Evolutionary conservation across 2,797 vertebrate species (phyloP).

Genomic region (Tinamus major): DNA sequence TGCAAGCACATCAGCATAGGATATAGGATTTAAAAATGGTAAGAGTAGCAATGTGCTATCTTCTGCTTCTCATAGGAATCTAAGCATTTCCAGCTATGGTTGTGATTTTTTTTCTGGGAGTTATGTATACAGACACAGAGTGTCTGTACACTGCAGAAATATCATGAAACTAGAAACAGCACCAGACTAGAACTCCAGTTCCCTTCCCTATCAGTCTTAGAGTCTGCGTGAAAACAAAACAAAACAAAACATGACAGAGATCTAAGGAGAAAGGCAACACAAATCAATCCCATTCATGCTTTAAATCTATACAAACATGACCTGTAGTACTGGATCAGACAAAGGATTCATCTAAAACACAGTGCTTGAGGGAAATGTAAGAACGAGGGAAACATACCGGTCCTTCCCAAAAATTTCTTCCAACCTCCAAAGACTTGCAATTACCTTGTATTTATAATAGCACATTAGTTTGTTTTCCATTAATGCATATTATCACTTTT

Average conservation of each 20-base stretch:
- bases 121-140: neutral
- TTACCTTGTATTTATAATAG: neutral
- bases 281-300: neutral
- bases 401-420: neutral
- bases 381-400: neutral
- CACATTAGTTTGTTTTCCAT: neutral
- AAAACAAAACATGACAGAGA: neutral
- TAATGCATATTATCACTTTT: neutral
- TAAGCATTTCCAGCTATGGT: neutral
- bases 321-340: neutral
- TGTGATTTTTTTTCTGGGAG: neutral
- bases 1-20: accelerated
- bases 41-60: neutral
- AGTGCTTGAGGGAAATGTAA: neutral
- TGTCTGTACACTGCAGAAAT: neutral
- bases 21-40: neutral
- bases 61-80: neutral
- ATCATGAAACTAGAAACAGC: neutral
- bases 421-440: neutral
- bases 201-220: neutral
- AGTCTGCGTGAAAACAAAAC: neutral
- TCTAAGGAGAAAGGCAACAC: neutral
- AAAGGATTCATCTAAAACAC: neutral
- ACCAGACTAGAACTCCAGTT: neutral
- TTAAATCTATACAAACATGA: neutral